Conservation (phyloP, 2,113 vertebrate genomes). For the Dunckerocampus dactyliophorus region DNA sequence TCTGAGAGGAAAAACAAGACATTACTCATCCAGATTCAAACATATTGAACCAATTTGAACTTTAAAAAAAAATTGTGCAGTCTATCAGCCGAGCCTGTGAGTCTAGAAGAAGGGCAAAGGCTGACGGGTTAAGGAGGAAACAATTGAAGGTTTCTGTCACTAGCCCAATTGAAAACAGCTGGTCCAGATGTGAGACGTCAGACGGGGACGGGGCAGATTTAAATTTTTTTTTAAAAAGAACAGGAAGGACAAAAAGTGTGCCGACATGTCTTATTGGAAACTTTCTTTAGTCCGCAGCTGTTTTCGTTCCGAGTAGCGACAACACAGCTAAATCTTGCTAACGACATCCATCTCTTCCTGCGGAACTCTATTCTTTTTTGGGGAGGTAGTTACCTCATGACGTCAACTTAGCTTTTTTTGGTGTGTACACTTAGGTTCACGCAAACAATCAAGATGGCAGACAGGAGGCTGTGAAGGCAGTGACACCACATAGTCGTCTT, state of each 20-base stretch:
- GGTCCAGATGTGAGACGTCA: conserved; percentile 26
- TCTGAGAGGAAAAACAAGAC: conserved; percentile 21
- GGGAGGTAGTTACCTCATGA: no score
- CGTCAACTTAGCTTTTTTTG: no score
- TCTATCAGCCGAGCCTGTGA: conserved; percentile 41
- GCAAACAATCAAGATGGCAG: no score
- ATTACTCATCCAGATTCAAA: conserved; percentile 12
- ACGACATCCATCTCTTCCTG: no score
- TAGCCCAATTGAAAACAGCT: conserved; percentile 77
- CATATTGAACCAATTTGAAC: conserved; percentile 35
- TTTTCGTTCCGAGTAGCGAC: not conserved
- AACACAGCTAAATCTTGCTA: no score
- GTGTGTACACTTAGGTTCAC: no score
- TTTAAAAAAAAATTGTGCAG: not conserved
- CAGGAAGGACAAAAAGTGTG: not conserved
- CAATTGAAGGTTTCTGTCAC: conserved; percentile 65
- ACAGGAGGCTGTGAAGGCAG: no score
- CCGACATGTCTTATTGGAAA: not conserved
- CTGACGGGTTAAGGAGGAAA: conserved; percentile 43
- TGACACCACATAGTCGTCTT: no score
- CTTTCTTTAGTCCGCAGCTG: not conserved
- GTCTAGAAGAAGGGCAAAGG: conserved; percentile 33
- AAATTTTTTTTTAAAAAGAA: no score
- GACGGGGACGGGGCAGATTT: not conserved
- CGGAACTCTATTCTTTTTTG: no score